Evolutionary conservation across 2,888 invertebrate genomes (phyloP).

Genomic region (Linnaemya vulpina): DNA sequence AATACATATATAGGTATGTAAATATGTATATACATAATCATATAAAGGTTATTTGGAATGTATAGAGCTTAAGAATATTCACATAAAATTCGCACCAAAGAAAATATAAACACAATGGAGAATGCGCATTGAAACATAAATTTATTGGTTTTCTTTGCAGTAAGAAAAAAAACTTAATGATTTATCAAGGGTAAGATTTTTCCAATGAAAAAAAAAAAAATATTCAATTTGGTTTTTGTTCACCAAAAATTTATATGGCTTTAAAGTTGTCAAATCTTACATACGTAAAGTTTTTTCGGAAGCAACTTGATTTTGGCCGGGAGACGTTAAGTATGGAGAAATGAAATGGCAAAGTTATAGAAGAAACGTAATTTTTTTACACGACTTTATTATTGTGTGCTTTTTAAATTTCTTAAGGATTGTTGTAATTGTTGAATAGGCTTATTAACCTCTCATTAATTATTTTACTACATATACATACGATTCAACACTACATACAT

Average conservation of each 20-base stretch:
- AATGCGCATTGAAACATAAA: neutral
- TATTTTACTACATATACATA: no score
- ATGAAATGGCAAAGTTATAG: no score
- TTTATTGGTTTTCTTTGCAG: conserved; percentile 31
- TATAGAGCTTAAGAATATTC: neutral
- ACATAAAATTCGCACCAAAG: neutral
- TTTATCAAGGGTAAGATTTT: neutral
- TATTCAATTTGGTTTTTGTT: neutral
- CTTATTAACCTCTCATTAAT: no score
- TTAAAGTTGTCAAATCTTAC: no score
- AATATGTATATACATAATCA: neutral
- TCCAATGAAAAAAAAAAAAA: neutral
- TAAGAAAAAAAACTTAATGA: neutral
- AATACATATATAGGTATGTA: conserved; percentile 19
- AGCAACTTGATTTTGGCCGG: no score
- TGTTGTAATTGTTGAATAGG: no score
- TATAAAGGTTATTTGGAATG: conserved; percentile 15
- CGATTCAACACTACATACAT: no score
- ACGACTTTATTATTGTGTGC: no score
- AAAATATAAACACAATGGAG: neutral
- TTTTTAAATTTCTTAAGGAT: no score
- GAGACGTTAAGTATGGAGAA: no score
- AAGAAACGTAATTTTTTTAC: no score
- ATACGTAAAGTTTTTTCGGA: no score
- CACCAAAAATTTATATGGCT: neutral